These are phyloP conservation scores for Musca domestica DNA, from an alignment of 1,140 invertebrate species.

Conservation along the genomic window DNA sequence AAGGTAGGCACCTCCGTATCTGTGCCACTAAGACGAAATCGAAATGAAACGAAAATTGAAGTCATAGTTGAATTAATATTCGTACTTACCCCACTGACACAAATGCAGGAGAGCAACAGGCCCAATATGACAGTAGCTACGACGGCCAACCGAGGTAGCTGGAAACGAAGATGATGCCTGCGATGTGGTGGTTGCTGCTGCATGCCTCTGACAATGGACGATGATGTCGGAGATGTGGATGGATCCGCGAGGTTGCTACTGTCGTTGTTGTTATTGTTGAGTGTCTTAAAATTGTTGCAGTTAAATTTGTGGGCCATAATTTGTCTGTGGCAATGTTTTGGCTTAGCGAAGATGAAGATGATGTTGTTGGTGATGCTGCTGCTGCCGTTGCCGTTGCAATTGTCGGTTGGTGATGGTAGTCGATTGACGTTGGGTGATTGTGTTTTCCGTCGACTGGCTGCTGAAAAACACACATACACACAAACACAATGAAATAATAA, in stretches of 20 bases:
- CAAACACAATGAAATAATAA: background rate
- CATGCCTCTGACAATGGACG: too few species aligned
- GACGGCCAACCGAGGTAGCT: constrained; percentile 29
- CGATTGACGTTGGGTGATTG: background rate
- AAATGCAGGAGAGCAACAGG: constrained; percentile 44
- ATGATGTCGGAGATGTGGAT: constrained; percentile 23
- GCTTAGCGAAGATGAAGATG: background rate
- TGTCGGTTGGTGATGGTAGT: background rate
- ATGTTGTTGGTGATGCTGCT: background rate
- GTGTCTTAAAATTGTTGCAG: constrained; percentile 24
- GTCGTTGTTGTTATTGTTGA: background rate
- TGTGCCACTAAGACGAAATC: background rate
- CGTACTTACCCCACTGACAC: constrained; percentile 53
- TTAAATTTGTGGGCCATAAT: constrained; percentile 42
- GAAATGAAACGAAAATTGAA: too few species aligned
- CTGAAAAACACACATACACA: background rate
- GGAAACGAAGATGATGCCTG: constrained; percentile 36
- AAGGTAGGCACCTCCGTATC: background rate
- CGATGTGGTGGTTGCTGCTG: constrained; percentile 20
- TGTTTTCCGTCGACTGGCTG: background rate
- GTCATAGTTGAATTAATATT: background rate
- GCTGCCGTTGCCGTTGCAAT: background rate
- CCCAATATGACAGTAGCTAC: constrained; percentile 36
- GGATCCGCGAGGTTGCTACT: background rate
- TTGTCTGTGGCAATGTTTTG: constrained; percentile 31